phyloP scores from a whole-genome alignment of 2,113 vertebrate species.

The Danio rerio region GRCz12tu NC_133177.1:34545001-34545500 shows the following conservation, averaged over 20 bases:
- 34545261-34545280: constrained; percentile 66
- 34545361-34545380: constrained; percentile 68
- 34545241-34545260: constrained; percentile 55
- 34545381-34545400: constrained; percentile 67
- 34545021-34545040: constrained; percentile 58
- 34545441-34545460: constrained; percentile 46
- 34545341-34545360: constrained; percentile 61
- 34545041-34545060: neutral
- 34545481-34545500: neutral
- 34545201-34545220: constrained; percentile 48
- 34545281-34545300: neutral
- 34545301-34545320: neutral
- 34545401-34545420: constrained; percentile 75
- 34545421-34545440: constrained; percentile 72
- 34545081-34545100: neutral
- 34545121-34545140: constrained; percentile 59
- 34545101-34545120: constrained; percentile 3
- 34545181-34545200: constrained; percentile 60
- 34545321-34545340: neutral
- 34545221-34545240: constrained; percentile 69
- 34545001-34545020: constrained; percentile 73
- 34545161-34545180: constrained; percentile 50
- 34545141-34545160: constrained; percentile 63
- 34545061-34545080: neutral
- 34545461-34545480: neutral